These are phyloP conservation scores for Drosophila greeni DNA, from an alignment of 2,888 invertebrate species.

Conservation along the genomic window DNA sequence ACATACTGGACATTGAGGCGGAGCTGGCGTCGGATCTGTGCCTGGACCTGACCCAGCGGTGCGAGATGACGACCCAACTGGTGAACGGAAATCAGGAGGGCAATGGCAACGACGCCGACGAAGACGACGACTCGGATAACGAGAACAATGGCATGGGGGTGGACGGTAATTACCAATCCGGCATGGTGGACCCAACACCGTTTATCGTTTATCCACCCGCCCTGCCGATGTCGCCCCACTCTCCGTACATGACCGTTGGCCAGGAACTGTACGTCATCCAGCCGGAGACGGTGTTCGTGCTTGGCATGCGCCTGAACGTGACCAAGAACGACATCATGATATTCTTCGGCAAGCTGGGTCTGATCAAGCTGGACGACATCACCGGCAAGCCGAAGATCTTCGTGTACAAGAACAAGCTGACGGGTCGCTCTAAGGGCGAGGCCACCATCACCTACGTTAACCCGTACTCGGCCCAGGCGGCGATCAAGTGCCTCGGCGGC, in stretches of 20 bases:
- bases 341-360: conserved; percentile 54
- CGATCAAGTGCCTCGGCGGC: conserved; percentile 50
- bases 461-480: conserved; percentile 54
- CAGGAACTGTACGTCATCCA: conserved; percentile 53
- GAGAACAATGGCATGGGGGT: too few species aligned
- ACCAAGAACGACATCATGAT: conserved; percentile 60
- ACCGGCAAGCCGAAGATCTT: conserved; percentile 62
- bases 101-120: not conserved
- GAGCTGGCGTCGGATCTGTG: not conserved
- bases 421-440: conserved; percentile 63
- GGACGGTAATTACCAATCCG: not conserved
- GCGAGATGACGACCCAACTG: not conserved
- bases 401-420: conserved; percentile 61
- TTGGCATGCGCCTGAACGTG: conserved; percentile 57
- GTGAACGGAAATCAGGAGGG: not conserved
- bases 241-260: conserved; percentile 35
- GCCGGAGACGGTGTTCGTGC: conserved; percentile 58
- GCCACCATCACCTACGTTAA: conserved; percentile 61
- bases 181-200: not conserved
- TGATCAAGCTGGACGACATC: conserved; percentile 48
- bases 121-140: not conserved
- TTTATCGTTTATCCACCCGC: conserved; percentile 13
- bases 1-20: not conserved
- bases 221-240: conserved; percentile 6
- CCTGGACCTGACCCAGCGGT: not conserved